These are phyloP conservation scores for Sisyra nigra DNA, from an alignment of 2,888 invertebrate genomes.

Conservation along the genomic window DNA sequence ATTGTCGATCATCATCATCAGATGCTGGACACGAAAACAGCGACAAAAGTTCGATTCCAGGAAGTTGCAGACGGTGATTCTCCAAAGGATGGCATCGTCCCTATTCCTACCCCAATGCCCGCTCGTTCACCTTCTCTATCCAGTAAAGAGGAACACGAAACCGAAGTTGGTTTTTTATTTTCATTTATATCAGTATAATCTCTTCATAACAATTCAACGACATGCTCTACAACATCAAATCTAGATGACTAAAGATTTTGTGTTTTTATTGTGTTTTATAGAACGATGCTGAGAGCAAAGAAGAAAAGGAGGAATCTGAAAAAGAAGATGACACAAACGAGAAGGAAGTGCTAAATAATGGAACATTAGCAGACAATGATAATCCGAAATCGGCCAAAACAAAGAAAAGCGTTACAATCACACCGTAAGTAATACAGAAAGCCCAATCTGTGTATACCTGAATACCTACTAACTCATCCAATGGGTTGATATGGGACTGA, in stretches of 20 bases:
- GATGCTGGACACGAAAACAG: constrained; percentile 52
- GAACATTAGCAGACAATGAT: constrained; percentile 15
- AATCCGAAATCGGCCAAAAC: constrained; percentile 20
- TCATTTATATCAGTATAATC: no score
- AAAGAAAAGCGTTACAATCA: constrained; percentile 37
- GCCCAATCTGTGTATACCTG: no score
- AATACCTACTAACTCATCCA: no score
- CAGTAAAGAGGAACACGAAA: constrained; percentile 1
- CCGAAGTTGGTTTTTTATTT: no score
- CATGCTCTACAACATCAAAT: no score
- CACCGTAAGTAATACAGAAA: constrained; percentile 38
- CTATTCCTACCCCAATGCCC: constrained; percentile 2
- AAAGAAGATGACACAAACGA: constrained; percentile 15
- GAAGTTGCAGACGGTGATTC: constrained; percentile 30
- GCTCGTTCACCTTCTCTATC: constrained; percentile 1
- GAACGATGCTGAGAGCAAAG: not conserved
- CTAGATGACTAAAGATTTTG: no score
- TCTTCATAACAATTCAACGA: no score
- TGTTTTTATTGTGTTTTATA: constrained; percentile 5
- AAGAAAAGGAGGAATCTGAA: constrained; percentile 17
- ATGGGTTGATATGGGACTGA: no score
- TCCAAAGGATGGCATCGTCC: constrained; percentile 2
- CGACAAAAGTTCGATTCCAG: constrained; percentile 76
- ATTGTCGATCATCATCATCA: constrained; percentile 85
- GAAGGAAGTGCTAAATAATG: constrained; percentile 22